Conservation (phyloP, 2,888 invertebrate genomes). For the Apamea epomidion region DNA sequence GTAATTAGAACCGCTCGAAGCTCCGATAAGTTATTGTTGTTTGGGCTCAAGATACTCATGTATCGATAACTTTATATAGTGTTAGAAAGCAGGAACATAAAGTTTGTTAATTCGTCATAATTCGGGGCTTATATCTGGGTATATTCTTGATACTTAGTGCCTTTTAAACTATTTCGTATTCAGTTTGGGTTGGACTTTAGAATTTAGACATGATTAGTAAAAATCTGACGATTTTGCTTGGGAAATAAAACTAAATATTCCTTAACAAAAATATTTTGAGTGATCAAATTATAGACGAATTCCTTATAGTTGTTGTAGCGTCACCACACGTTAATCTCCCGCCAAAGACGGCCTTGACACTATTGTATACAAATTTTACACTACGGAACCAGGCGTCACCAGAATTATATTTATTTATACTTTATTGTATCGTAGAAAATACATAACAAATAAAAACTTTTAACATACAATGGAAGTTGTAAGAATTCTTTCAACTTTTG, state of each 20-base stretch:
- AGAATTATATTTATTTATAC: conserved; percentile 19
- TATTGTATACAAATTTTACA: neutral
- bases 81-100: conserved; percentile 19
- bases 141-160: neutral
- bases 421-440: neutral
- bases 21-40: conserved; percentile 54
- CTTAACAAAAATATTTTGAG: neutral
- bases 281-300: neutral
- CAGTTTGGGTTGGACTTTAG: neutral
- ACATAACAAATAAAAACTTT: no score
- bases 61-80: conserved; percentile 12
- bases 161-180: neutral
- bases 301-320: neutral
- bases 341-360: neutral
- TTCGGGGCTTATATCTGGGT: neutral
- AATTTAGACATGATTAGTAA: neutral
- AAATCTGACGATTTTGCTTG: neutral
- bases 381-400: neutral
- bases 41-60: conserved; percentile 30
- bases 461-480: no score
- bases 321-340: neutral
- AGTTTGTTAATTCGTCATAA: conserved; percentile 31
- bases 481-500: conserved; percentile 47
- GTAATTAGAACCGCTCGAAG: conserved; percentile 54
- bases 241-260: neutral